Evolutionary conservation across 2,888 invertebrate genomes (phyloP), one percentile per base, ranked within the genome.

Genomic region (Romanomermis culicivorax): DNA sequence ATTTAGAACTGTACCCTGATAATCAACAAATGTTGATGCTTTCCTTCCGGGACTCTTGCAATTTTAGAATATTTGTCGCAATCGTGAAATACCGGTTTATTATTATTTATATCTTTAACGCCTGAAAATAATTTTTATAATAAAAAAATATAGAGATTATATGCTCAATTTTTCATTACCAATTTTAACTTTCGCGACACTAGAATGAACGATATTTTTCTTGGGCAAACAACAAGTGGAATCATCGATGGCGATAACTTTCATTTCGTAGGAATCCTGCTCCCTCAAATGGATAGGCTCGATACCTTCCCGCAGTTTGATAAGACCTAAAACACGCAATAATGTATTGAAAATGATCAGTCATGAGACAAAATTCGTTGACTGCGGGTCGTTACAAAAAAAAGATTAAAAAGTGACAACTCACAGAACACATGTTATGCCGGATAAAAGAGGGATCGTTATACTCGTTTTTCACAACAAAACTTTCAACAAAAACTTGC

Each of bases 201-300:
- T 57, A 4, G 58, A 53, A 55, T 66, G 64, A 0, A 50, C 49
- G 2, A 51, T 54, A 2, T 23, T 17, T 7, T 42, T n/a, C 7
- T 57, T 51, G 42, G 57, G 59, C 24, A 48, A 56, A 69, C 95
- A 97, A 69, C 95, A 97, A 1, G 86, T 83, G 0, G 95, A 95
- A 69, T 97, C 95, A 68, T 97, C 97, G 75, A 85, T 80, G 1
- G 95, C 95, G 0, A 91, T 89, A 7, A 97, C 89, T 69, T 93
- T 95, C 56, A 97, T 72, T 2, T 64, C 65, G 58, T 72, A 72
- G 24, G 24, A 56, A 20, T 60, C 58, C 3, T 25, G 30, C 7
- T 64, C 61, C 1, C 61, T 61, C 52, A 69, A 60, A 2, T 45
- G 26, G 2, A n/a, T 42, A 11, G 63, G 62, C 49, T 69, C 65